Evolutionary conservation across 2,113 vertebrate species (phyloP).

Genomic region (Dromiciops gliroides): DNA sequence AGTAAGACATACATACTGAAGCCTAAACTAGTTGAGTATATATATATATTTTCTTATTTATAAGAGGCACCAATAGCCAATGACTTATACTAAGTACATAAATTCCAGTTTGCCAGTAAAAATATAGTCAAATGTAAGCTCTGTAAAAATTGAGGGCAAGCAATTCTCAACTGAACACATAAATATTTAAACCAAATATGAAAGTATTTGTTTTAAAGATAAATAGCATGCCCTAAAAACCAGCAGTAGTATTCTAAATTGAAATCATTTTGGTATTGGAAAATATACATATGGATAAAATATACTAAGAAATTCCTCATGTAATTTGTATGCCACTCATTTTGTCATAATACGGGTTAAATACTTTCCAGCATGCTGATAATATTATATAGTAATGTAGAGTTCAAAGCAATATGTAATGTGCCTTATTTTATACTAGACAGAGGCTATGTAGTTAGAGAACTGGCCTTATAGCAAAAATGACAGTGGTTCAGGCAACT

Average conservation of each 20-base stretch:
- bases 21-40: constrained; percentile 60
- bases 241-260: constrained; percentile 45
- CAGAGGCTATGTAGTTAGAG: neutral
- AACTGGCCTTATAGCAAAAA: neutral
- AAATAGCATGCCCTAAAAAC: constrained; percentile 51
- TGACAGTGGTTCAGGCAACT: neutral
- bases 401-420: neutral
- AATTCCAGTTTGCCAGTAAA: constrained; percentile 72
- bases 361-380: neutral
- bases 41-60: constrained; percentile 54
- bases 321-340: neutral
- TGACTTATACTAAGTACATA: constrained; percentile 64
- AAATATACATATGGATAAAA: constrained; percentile 23
- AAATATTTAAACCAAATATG: constrained; percentile 53
- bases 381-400: neutral
- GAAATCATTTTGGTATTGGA: constrained; percentile 48
- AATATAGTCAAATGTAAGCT: constrained; percentile 77
- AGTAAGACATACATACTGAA: constrained; percentile 66
- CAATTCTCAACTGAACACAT: constrained; percentile 66
- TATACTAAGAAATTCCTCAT: neutral
- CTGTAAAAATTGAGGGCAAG: constrained; percentile 66
- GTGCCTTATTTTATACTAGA: neutral
- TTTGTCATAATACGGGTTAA: neutral
- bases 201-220: constrained; percentile 71
- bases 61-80: constrained; percentile 58